A percentile compares a stretch with the other conserved stretches of the same genome.
Conservation (phyloP, 2,797 vertebrate genomes). For the Cheirogaleus major region DNA sequence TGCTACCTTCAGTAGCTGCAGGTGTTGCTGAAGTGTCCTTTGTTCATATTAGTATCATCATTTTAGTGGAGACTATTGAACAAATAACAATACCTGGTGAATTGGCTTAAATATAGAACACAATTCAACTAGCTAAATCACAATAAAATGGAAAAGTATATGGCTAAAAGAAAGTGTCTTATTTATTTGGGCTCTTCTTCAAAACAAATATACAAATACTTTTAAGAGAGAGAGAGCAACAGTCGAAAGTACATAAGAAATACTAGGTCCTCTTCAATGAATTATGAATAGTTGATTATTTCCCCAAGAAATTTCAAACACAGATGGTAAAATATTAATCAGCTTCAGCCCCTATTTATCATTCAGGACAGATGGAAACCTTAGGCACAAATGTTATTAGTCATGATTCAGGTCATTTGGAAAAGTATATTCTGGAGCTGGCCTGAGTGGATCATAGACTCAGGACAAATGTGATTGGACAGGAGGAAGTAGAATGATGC, state of each 20-base stretch:
- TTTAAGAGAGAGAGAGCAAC: not conserved
- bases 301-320: constrained; percentile 61
- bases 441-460: constrained; percentile 37
- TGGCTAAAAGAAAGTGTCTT: constrained; percentile 40
- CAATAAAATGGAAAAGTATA: constrained; percentile 35
- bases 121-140: not conserved
- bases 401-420: constrained; percentile 60
- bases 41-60: constrained; percentile 75
- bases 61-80: constrained; percentile 66
- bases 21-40: constrained; percentile 1
- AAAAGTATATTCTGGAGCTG: constrained; percentile 53
- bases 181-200: constrained; percentile 42
- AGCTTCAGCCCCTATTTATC: constrained; percentile 44
- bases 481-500: constrained; percentile 77
- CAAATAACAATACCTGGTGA: constrained; percentile 62
- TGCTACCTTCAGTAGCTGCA: constrained; percentile 39
- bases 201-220: constrained; percentile 43
- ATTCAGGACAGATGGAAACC: constrained; percentile 56
- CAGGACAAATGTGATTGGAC: constrained; percentile 78
- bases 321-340: constrained; percentile 77
- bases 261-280: constrained; percentile 71
- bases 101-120: constrained; percentile 41
- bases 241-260: constrained; percentile 37
- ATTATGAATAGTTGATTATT: constrained; percentile 73
- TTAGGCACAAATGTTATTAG: constrained; percentile 28